Conservation (phyloP, 2,888 invertebrate genomes). For the Dexiosoma caninum region DNA sequence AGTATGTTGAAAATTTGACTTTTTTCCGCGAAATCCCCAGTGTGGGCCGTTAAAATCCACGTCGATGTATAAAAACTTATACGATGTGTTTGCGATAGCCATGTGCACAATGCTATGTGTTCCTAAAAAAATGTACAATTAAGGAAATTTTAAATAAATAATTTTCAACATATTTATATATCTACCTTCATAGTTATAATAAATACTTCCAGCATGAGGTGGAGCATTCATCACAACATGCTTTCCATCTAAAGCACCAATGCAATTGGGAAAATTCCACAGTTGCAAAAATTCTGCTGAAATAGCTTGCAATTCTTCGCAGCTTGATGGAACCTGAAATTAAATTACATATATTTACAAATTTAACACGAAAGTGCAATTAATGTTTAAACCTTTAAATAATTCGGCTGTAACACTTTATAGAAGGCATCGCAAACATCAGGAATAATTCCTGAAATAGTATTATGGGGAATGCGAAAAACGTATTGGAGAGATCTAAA, state of each 20-base stretch:
- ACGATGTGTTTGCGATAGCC: neutral
- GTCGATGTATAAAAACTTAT: neutral
- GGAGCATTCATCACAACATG: conserved; percentile 40
- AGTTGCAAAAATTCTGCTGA: neutral
- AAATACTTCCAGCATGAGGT: conserved; percentile 35
- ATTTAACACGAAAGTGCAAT: no score
- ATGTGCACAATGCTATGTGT: neutral
- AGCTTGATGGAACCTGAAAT: neutral
- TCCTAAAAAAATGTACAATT: neutral
- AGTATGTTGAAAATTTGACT: no score
- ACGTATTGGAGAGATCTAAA: no score
- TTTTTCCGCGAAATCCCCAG: no score
- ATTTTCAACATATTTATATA: neutral
- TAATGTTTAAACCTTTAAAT: no score
- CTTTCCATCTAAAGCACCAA: no score
- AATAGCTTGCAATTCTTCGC: neutral
- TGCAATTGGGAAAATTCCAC: conserved; percentile 31
- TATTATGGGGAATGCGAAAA: no score
- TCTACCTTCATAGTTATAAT: conserved; percentile 46
- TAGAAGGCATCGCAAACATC: no score
- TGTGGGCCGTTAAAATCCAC: neutral
- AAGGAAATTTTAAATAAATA: no score
- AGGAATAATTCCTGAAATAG: no score
- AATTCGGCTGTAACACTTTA: no score
- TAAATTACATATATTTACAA: neutral